Base-by-base conservation (phyloP, 1,140 invertebrate species). In the Drosophila neocordata region DNA sequence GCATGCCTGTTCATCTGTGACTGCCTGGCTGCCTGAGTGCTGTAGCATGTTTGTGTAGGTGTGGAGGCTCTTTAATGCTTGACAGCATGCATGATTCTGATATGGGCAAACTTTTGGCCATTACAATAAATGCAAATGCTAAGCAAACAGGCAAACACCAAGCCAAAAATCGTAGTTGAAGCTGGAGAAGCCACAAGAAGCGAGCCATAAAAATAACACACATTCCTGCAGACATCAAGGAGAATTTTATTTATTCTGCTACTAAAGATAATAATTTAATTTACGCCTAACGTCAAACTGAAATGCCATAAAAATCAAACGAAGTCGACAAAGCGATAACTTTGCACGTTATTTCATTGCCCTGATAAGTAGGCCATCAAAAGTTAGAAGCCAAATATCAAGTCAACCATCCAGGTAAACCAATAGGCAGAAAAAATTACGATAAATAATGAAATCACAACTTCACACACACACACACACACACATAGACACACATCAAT, bases 71-170 rank as follows among this genome's bases (percentile, higher is more conserved):
- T 79, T 85, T 81, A 84, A 80, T 84, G 81, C 82, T 78, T 74
- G 77, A 87, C 82, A 75, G 82, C 82, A 66, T 75, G 70, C 77
- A 71, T 74, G 82, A 69, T 63, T 87, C 71, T 81, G 78, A 81
- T 81, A 75, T 77, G 79, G 58, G 70, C 73, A 74, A 85, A 87
- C 82, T 85, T 87, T 72, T 58, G 44, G 55, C 73, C 66, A 78
- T 85, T 87, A 85, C 74, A 85, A 82, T 85, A 87, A 85, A 85
- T 85, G 81, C 78, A 85, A 85, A 85, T 85, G 71, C 55, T 65
- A 53, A 55, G 48, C 52, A 61, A 82, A 74, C 60, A 67, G 64
- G 34, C 27, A 60, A 61, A 51, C 73, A 69, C 51, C 34, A 35
- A 31, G 15, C 8, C 31, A 37, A 27, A 13, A 53, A 34, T 31